Percentiles rank a stretch among this genome's conserved stretches.
Conservation (phyloP, 2,113 vertebrate species). For the Oncorhynchus nerka region DNA sequence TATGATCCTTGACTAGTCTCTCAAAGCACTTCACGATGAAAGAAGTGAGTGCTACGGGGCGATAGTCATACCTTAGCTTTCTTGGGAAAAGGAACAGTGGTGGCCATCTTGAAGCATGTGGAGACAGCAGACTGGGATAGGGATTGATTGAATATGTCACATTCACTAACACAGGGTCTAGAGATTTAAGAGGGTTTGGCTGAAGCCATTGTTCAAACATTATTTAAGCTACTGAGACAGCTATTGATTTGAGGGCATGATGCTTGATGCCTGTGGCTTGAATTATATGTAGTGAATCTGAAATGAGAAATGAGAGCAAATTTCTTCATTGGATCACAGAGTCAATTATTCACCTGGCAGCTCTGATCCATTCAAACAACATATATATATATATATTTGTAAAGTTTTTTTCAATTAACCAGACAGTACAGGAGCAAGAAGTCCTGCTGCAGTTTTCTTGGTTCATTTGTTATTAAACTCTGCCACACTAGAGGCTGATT, state of each 20-base stretch:
- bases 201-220: constrained; percentile 25
- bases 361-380: background rate
- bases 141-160: background rate
- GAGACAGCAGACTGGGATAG: too few relatives aligned
- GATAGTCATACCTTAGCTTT: too few relatives aligned
- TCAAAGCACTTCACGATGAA: too few relatives aligned
- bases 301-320: constrained; percentile 10
- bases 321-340: background rate
- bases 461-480: too few relatives aligned
- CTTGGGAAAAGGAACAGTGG: too few relatives aligned
- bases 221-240: background rate
- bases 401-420: background rate
- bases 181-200: constrained; percentile 9
- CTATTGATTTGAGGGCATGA: constrained; percentile 24
- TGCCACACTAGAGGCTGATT: background rate
- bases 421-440: too few relatives aligned
- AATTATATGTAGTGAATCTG: constrained; percentile 5
- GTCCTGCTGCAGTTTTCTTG: too few relatives aligned
- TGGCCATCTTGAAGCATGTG: too few relatives aligned
- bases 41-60: too few relatives aligned
- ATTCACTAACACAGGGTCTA: constrained; percentile 2
- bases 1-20: too few relatives aligned
- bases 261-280: constrained; percentile 2
- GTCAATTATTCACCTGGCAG: background rate
- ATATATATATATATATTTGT: too few relatives aligned